Evolutionary conservation across 1,140 invertebrate genomes (phyloP), one percentile per base, ranked within the genome.

Genomic region (Drosophila pallidifrons): DNA sequence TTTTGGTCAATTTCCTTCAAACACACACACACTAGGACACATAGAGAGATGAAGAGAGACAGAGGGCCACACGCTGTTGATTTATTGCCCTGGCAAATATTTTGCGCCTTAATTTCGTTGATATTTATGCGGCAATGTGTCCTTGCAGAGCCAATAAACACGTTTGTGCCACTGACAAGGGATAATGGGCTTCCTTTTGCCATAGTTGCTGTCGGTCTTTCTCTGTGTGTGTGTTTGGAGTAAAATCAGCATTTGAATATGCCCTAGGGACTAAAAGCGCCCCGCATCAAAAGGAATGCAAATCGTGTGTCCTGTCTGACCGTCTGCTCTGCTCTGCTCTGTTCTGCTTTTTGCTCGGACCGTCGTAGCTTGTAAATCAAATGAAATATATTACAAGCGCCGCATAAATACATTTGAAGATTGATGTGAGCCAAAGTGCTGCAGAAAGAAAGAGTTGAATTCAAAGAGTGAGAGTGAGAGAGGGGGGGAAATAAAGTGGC

Each of bases 61-160:
- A 32, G 28, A 8, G 15, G 45, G 49, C 46, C n/a, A 25, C 2
- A 69, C 51, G 30, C 68, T 79, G 83, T 83, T 88, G 83, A 88
- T 89, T 89, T 88, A 88, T 88, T 80, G 85, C 77, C 81, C 52
- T 75, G 80, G 54, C 76, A 63, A 83, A 76, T 76, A 76, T 76
- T 76, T 76, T 81, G 85, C 79, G 86, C 85, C 83, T 88, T 88
- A 88, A 88, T 88, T 88, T 88, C 83, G 83, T 88, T 89, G 85
- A 89, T 88, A 88, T 89, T 88, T 88, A 88, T 88, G 85, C 81
- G 83, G 80, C 83, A 80, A 88, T 75, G 79, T 87, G 83, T 87
- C 80, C 77, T 68, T 69, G 70, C 74, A 60, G 47, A 82, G 82
- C 83, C 83, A 86, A 86, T 86, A 87, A 86, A 86, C 82, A 86